Conservation (phyloP, 1,140 invertebrate genomes). For the Tetraneura akinire region DNA sequence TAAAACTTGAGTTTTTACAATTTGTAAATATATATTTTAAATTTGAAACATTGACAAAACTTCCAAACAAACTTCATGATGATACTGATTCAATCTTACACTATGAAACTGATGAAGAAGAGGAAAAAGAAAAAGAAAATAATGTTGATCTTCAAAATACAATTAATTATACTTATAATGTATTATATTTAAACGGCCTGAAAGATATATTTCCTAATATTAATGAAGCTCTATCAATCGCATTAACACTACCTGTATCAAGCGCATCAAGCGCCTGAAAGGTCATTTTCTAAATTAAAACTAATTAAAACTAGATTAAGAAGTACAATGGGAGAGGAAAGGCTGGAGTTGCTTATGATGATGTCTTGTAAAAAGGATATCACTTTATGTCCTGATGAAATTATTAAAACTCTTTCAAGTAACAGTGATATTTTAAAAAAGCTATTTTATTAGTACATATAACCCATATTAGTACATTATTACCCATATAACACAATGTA, state of each 20-base stretch:
- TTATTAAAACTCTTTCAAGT: too few relatives aligned
- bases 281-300: neutral
- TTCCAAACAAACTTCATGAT: neutral
- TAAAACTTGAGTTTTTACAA: neutral
- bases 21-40: neutral
- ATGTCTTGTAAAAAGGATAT: constrained; percentile 2
- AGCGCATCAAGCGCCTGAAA: neutral
- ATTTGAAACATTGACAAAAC: neutral
- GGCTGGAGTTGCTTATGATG: neutral
- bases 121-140: neutral
- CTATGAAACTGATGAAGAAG: neutral
- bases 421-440: too few relatives aligned
- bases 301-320: neutral
- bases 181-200: neutral
- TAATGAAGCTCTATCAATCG: neutral
- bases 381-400: neutral
- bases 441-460: too few relatives aligned
- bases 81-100: neutral
- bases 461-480: too few relatives aligned
- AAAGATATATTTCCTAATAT: neutral
- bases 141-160: neutral
- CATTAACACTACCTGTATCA: neutral
- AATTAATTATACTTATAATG: neutral
- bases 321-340: neutral
- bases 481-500: too few relatives aligned